These are phyloP conservation scores for Cataglyphis livida DNA, from an alignment of 2,888 invertebrate species.

Conservation along the genomic window DNA sequence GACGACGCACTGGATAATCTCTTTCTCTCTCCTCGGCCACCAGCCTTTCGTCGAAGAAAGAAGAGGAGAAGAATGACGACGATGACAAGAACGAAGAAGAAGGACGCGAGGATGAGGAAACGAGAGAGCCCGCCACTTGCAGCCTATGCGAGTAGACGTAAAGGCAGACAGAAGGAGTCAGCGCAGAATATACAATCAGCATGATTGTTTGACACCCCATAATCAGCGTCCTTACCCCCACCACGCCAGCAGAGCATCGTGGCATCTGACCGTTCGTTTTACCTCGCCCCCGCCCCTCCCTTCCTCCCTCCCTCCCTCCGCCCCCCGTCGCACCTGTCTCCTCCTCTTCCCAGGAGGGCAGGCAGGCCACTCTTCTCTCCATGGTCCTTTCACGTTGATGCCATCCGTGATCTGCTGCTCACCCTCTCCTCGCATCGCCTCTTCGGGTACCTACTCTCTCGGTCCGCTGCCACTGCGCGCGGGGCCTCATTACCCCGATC, in stretches of 20 bases:
- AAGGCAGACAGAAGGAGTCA: conserved; percentile 76
- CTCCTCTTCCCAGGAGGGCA: conserved; percentile 50
- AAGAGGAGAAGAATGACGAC: conserved; percentile 24
- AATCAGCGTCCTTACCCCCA: conserved; percentile 84
- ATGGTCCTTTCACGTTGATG: conserved; percentile 56
- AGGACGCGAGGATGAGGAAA: conserved; percentile 59
- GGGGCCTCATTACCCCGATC: conserved; percentile 85
- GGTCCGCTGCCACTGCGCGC: conserved; percentile 73
- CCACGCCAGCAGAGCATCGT: conserved; percentile 57
- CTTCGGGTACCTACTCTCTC: conserved; percentile 61
- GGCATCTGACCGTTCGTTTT: conserved; percentile 61
- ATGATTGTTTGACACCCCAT: conserved; percentile 86
- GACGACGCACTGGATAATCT: conserved; percentile 11
- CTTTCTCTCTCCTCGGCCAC: conserved; percentile 2
- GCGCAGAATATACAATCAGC: conserved; percentile 85
- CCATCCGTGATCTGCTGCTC: conserved; percentile 50
- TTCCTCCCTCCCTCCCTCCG: background rate
- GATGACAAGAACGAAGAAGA: conserved; percentile 28
- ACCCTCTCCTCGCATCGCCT: conserved; percentile 60
- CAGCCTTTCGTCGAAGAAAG: background rate
- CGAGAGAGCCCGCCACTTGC: conserved; percentile 65
- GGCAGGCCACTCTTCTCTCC: conserved; percentile 56
- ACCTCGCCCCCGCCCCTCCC: conserved; percentile 52
- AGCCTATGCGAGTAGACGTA: conserved; percentile 68
- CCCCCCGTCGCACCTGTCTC: conserved; percentile 34